phyloP scores from a whole-genome alignment of 2,888 invertebrate species.

The Merodon equestris region DNA sequence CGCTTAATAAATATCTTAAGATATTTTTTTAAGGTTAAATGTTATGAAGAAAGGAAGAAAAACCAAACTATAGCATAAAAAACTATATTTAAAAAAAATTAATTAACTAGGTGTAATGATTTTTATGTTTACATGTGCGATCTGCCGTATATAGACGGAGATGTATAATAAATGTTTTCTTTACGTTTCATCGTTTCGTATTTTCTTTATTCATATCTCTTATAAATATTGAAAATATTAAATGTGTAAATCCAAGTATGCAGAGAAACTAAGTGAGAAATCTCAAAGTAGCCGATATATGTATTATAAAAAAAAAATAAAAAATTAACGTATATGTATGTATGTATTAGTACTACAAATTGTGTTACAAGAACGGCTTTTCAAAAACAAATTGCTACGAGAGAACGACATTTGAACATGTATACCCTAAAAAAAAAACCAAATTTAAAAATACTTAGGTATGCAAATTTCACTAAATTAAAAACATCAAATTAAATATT shows the following conservation, averaged over 20 bases:
- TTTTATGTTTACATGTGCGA: neutral
- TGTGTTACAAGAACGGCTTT: constrained; percentile 37
- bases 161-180: constrained; percentile 22
- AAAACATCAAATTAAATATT: constrained; percentile 56
- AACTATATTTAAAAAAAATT: neutral
- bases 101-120: neutral
- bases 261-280: no score
- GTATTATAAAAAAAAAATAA: neutral
- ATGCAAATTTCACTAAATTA: constrained; percentile 26
- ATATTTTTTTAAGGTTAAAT: constrained; percentile 49
- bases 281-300: no score
- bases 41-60: constrained; percentile 19
- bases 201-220: constrained; percentile 1
- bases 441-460: no score
- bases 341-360: neutral
- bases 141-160: constrained; percentile 21
- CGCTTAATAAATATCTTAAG: constrained; percentile 60
- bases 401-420: constrained; percentile 58
- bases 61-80: neutral
- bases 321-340: neutral
- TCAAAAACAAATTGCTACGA: constrained; percentile 41
- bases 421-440: constrained; percentile 36
- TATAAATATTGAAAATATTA: constrained; percentile 1
- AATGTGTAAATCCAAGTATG: no score
- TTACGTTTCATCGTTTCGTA: neutral